Evolutionary conservation across 1,140 invertebrate species (phyloP).

Genomic region (Drosophila triauraria): DNA sequence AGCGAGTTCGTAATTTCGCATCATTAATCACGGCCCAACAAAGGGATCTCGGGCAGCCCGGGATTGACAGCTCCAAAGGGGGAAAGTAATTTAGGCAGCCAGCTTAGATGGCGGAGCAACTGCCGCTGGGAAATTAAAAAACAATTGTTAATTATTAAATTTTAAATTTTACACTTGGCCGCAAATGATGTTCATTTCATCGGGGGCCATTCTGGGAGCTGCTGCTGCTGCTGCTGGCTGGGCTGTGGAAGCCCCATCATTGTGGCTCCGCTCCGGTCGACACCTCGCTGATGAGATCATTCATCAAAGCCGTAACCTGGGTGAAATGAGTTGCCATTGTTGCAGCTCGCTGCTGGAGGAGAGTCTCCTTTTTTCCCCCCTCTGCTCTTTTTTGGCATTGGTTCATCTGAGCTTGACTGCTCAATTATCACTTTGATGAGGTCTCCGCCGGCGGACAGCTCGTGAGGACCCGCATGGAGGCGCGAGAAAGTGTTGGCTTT

Average conservation of each 20-base stretch:
- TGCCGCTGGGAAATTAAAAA: conserved; percentile 75
- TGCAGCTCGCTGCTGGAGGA: conserved; percentile 35
- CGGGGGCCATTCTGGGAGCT: conserved; percentile 38
- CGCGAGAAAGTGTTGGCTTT: conserved; percentile 14
- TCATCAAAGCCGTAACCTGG: conserved; percentile 77
- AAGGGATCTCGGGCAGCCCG: conserved; percentile 60
- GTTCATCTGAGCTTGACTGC: conserved; percentile 67
- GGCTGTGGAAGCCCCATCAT: conserved; percentile 52
- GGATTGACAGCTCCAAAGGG: conserved; percentile 65
- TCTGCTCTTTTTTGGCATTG: conserved; percentile 37
- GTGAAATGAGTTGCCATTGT: conserved; percentile 84
- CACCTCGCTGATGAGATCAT: conserved; percentile 84
- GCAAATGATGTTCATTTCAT: conserved; percentile 62
- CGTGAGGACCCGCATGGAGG: conserved; percentile 27
- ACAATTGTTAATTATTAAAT: conserved; percentile 84
- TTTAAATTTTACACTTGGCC: conserved; percentile 80
- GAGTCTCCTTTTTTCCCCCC: conserved; percentile 25
- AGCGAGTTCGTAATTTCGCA: conserved; percentile 84
- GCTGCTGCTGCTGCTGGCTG: not conserved
- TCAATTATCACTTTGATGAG: conserved; percentile 67
- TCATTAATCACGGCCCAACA: conserved; percentile 79
- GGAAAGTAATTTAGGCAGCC: conserved; percentile 72
- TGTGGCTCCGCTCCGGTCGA: conserved; percentile 59
- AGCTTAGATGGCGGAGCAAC: conserved; percentile 31
- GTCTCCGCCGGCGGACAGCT: conserved; percentile 2